Conservation (phyloP, 64 coral and sea anemone genomes). For the Orbicella faveolata region DNA sequence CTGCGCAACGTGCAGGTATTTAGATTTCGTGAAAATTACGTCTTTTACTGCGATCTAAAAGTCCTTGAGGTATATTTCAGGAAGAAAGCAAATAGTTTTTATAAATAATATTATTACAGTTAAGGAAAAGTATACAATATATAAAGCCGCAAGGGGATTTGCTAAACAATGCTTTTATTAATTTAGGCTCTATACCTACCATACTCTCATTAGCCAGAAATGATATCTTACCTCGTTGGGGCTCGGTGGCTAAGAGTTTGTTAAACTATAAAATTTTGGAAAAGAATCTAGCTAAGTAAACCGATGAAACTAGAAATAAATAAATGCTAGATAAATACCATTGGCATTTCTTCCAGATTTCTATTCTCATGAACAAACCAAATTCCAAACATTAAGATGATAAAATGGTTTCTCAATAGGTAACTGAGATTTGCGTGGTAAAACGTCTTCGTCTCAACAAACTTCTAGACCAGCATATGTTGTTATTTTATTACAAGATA, state of each 20-base stretch:
- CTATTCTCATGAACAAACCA: neutral
- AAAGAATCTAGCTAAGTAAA: neutral
- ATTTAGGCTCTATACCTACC: no score
- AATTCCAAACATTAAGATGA: neutral
- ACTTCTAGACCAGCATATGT: neutral
- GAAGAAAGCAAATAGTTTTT: no score
- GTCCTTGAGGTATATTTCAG: no score
- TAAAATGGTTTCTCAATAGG: neutral
- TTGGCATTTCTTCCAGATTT: neutral
- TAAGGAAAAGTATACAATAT: no score
- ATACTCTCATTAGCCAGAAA: no score
- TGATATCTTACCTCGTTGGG: no score
- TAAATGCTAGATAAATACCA: neutral
- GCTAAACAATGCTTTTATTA: no score
- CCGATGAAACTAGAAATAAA: neutral
- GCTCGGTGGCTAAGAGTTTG: no score
- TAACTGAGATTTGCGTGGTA: neutral
- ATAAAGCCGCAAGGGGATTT: no score
- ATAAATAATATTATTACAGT: no score
- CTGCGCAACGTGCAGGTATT: neutral
- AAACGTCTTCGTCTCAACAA: conserved; percentile 2
- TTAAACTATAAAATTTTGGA: no score
- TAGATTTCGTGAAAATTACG: neutral
- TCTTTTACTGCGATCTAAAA: no score
- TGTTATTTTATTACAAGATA: conserved; percentile 8